Percentiles rank a stretch among this genome's conserved stretches.
These are phyloP conservation scores for Callinectes sapidus DNA, from an alignment of 2,888 invertebrate species.

Conservation along the genomic window DNA sequence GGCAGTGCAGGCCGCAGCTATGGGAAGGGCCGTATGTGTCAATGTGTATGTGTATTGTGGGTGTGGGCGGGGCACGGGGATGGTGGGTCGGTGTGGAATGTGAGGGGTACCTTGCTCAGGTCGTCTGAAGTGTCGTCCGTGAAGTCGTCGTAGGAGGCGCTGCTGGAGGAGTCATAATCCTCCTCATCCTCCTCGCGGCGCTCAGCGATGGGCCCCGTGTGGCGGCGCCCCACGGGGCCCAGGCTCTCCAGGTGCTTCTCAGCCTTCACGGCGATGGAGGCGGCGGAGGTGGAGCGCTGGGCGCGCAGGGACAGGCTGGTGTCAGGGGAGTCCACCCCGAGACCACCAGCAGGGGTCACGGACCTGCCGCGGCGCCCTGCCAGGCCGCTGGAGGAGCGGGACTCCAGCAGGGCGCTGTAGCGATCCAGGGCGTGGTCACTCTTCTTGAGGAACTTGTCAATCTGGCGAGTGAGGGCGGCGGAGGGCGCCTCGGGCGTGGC, in stretches of 20 bases:
- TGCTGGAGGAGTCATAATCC: constrained; percentile 39
- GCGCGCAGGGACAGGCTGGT: constrained; percentile 59
- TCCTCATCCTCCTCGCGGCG: constrained; percentile 49
- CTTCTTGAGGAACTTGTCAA: constrained; percentile 86
- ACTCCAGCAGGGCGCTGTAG: constrained; percentile 82
- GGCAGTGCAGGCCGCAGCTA: not conserved
- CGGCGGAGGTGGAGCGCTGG: constrained; percentile 62
- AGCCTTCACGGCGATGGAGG: constrained; percentile 70
- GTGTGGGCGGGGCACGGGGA: not conserved
- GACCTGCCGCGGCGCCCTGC: constrained; percentile 43
- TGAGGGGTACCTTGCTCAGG: constrained; percentile 68
- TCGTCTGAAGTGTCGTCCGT: constrained; percentile 72
- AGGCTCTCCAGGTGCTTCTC: constrained; percentile 65
- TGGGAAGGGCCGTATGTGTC: not conserved
- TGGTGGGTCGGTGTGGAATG: not conserved
- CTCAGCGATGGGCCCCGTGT: constrained; percentile 58
- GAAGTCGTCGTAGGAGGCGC: constrained; percentile 58
- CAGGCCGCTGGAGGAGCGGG: constrained; percentile 50
- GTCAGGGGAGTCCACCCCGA: constrained; percentile 50
- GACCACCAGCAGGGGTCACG: constrained; percentile 21
- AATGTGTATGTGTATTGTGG: not conserved
- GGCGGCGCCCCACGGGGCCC: not conserved
- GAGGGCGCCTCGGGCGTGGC: constrained; percentile 87
- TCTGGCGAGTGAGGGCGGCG: constrained; percentile 84
- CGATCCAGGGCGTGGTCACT: constrained; percentile 93